Evolutionary conservation across 2,113 vertebrate genomes (phyloP).

Genomic region (Hepsetus odoe): DNA sequence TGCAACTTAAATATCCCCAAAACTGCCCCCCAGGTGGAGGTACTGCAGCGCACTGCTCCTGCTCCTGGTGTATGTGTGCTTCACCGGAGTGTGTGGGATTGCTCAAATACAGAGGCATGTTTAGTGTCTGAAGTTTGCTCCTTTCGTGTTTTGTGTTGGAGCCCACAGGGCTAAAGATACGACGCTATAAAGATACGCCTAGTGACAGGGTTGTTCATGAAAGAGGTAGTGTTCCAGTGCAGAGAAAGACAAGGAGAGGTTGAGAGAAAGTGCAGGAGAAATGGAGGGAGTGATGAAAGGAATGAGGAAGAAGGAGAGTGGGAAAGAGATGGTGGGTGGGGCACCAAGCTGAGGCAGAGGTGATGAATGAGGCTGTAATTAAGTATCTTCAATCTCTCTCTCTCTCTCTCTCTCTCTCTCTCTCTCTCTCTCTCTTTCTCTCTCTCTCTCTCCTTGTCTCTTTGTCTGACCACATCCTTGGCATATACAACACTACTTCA

Average conservation of each 20-base stretch:
- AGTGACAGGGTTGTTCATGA: not conserved
- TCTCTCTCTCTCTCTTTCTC: not conserved
- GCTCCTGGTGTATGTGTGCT: no score
- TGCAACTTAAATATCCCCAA: no score
- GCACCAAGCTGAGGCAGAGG: slow-evolving; percentile 67
- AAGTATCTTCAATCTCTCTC: slow-evolving; percentile 54
- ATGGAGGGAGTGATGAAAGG: slow-evolving; percentile 43
- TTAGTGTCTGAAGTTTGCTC: no score
- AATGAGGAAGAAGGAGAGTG: slow-evolving; percentile 43
- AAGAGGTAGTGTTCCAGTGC: not conserved
- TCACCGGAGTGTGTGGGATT: no score
- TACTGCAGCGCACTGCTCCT: no score
- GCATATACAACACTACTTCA: slow-evolving; percentile 20
- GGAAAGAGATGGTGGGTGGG: not conserved
- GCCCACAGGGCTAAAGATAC: no score
- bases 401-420: not conserved
- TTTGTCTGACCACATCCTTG: slow-evolving; percentile 28
- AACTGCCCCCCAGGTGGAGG: no score
- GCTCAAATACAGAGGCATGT: no score
- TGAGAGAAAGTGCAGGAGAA: slow-evolving; percentile 45
- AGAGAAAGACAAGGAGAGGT: slow-evolving; percentile 17
- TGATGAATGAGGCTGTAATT: slow-evolving; percentile 77
- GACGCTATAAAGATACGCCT: no score
- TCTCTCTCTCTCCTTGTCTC: not conserved
- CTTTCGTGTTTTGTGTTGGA: no score